Base-by-base conservation (phyloP, 2,113 vertebrate species). In the Notarius lentiginosus region DNA sequence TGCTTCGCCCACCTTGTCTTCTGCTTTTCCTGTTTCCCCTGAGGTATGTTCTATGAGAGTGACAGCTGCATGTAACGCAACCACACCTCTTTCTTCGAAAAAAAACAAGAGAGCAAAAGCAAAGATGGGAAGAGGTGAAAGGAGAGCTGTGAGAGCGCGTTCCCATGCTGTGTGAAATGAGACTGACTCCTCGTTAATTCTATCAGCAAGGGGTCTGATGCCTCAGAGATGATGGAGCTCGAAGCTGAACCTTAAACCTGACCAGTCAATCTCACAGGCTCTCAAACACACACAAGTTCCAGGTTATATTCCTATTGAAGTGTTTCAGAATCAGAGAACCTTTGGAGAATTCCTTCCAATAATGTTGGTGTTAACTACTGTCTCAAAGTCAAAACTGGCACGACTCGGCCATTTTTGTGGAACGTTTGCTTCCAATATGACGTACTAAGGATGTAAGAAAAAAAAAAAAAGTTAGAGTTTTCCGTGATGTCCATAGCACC, bases 151-250 rank as follows among this genome's bases (percentile, higher is more conserved):
- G 27, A 80, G 63, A 58, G 77, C 6, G 51, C 30, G 66, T 8
- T 53, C 22, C 30, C 53, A 12, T 24, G 63, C 27, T 70, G 61
- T 17, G 63, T 8, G 17, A 0, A 4, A 34, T 5, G 9, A 60
- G 27, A 17, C 41, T 0, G 72, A 22, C 17, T 60, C 27, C 63
- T 82, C 79, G 34, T 86, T 86, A 86, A 73, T 60, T 56, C 79
- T 47, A 7, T 81, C 85, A 72, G 55, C 56, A 51, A 63, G 84
- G 76, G 58, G 84, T 86, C 60, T 68, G 49, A 79, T 55, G 20
- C 47, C 72, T 56, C 15, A 1, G 4, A n/a, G 53, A 5, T 0
- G 24, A 18, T 4, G 65, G 30, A 41, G 60, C 75, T 56, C 18
- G 22, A n/a, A 84, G 70, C 53, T 22, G 58, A 65, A 53, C 24